These are phyloP conservation scores for Nasonia vitripennis DNA, from an alignment of 1,140 invertebrate genomes.

Conservation along the genomic window DNA sequence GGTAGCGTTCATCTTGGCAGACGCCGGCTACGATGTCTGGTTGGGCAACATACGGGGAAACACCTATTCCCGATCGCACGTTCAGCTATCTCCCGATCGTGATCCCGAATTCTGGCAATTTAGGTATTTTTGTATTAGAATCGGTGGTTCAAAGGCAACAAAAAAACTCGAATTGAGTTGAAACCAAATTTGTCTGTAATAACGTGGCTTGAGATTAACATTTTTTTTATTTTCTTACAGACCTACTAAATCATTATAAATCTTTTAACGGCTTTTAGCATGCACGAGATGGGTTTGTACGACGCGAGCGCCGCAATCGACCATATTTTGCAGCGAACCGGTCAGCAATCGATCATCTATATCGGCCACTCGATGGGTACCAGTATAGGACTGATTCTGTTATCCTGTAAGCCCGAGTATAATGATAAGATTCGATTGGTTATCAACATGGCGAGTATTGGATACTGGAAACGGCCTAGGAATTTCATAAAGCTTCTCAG, in stretches of 20 bases:
- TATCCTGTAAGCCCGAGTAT: slow-evolving; percentile 71
- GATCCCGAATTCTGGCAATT: slow-evolving; percentile 75
- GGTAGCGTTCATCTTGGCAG: slow-evolving; percentile 76
- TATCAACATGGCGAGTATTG: slow-evolving; percentile 76
- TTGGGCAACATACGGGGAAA: slow-evolving; percentile 78
- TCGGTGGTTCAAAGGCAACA: background rate
- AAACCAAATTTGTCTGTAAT: background rate
- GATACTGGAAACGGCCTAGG: slow-evolving; percentile 54
- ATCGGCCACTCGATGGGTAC: slow-evolving; percentile 54
- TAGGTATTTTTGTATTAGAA: slow-evolving; percentile 54
- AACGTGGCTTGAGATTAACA: too few species aligned
- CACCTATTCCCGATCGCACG: slow-evolving; percentile 72
- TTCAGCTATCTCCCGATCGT: slow-evolving; percentile 63
- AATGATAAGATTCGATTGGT: slow-evolving; percentile 73
- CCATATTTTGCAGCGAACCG: slow-evolving; percentile 46
- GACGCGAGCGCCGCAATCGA: slow-evolving; percentile 47
- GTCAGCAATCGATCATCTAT: slow-evolving; percentile 12
- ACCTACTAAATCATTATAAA: background rate
- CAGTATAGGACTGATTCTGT: background rate
- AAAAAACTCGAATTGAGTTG: background rate
- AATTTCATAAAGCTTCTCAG: background rate
- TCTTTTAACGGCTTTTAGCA: too few species aligned
- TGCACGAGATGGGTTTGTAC: slow-evolving; percentile 42
- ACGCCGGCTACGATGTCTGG: slow-evolving; percentile 85
- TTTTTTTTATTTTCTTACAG: background rate